A percentile compares a stretch with the other conserved stretches of the same genome.
Conservation (phyloP, 1,140 invertebrate species). For the Caerostris darwini region DNA sequence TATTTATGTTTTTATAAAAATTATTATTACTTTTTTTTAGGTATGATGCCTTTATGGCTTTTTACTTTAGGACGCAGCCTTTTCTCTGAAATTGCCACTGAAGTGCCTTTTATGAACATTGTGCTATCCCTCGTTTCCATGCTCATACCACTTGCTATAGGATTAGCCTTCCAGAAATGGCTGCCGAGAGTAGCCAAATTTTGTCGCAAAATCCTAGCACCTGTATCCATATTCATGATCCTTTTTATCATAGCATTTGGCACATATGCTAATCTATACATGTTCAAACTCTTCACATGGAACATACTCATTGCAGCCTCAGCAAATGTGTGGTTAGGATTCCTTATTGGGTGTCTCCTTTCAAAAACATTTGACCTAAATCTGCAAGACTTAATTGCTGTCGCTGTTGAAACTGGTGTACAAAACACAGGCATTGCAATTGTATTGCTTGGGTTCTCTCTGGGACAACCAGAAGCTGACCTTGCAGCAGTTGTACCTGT, state of each 20-base stretch:
- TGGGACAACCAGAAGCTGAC: conserved; percentile 82
- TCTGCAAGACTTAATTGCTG: conserved; percentile 88
- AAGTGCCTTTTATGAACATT: conserved; percentile 92
- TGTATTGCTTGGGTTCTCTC: conserved; percentile 86
- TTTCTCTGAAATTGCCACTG: conserved; percentile 87
- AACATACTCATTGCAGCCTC: conserved; percentile 92
- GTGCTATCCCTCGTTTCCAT: conserved; percentile 88
- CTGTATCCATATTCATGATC: conserved; percentile 91
- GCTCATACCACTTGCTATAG: conserved; percentile 91
- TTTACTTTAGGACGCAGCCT: conserved; percentile 92
- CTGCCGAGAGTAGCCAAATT: conserved; percentile 86
- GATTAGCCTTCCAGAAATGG: conserved; percentile 85
- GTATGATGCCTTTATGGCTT: conserved; percentile 97
- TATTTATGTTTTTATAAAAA: no score
- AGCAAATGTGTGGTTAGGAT: conserved; percentile 93
- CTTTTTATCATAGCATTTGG: conserved; percentile 95
- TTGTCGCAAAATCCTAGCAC: conserved; percentile 91
- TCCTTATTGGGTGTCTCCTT: conserved; percentile 87
- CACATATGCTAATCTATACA: conserved; percentile 93
- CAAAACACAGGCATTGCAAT: conserved; percentile 97
- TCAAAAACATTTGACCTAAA: conserved; percentile 86
- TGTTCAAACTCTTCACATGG: conserved; percentile 93
- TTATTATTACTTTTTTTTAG: conserved; percentile 83
- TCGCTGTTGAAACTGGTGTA: conserved; percentile 95
- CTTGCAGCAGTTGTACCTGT: conserved; percentile 87